phyloP scores from a whole-genome alignment of 2,888 invertebrate genomes.

The Rhyacophila evoluta region DNA sequence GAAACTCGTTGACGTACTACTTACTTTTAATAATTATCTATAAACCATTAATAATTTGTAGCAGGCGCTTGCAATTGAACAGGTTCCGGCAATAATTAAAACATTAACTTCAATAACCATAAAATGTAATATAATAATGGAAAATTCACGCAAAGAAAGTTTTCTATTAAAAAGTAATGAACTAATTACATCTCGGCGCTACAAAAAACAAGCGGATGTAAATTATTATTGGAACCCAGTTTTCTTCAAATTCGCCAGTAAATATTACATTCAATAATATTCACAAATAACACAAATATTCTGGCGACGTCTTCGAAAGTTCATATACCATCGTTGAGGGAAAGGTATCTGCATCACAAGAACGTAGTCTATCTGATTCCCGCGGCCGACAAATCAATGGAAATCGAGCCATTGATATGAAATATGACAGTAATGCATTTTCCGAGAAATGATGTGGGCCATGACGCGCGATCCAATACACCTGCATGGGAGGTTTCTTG shows the following conservation, averaged over 20 bases:
- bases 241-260: too few species aligned
- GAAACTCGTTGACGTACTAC: too few species aligned
- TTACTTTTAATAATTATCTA: too few species aligned
- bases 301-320: too few species aligned
- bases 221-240: too few species aligned
- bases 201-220: too few species aligned
- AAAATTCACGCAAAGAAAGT: not conserved
- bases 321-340: too few species aligned
- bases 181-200: too few species aligned
- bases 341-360: not conserved
- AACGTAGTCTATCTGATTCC: not conserved
- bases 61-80: not conserved
- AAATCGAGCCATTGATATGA: conserved; percentile 12
- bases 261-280: too few species aligned
- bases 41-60: not conserved
- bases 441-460: conserved; percentile 5
- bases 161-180: not conserved
- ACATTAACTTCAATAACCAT: not conserved
- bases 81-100: not conserved
- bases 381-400: conserved; percentile 7
- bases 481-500: conserved; percentile 1
- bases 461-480: not conserved
- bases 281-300: too few species aligned
- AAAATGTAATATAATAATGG: not conserved
- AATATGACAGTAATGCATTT: not conserved